A percentile compares a stretch with the other conserved stretches of the same genome.
phyloP scores from a whole-genome alignment of 2,797 vertebrate genomes.

The Fistularia tabacaria region DNA sequence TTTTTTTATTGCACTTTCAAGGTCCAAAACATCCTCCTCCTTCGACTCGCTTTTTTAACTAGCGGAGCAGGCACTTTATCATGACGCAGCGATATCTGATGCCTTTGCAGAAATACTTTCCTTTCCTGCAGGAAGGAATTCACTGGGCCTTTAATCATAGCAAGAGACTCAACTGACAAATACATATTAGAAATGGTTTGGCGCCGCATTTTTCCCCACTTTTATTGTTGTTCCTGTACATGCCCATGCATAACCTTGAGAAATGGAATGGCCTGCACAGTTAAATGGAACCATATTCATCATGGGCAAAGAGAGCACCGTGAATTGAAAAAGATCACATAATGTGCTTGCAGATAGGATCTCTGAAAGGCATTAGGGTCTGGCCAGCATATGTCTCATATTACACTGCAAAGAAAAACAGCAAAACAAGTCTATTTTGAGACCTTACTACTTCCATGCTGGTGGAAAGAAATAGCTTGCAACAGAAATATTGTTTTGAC shows the following conservation, averaged over 20 bases:
- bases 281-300: constrained; percentile 74
- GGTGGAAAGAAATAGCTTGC: constrained; percentile 34
- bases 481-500: constrained; percentile 57
- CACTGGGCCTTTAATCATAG: constrained; percentile 73
- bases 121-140: constrained; percentile 70
- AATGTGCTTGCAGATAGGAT: constrained; percentile 71
- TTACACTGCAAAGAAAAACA: constrained; percentile 51
- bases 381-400: constrained; percentile 63
- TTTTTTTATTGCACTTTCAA: constrained; percentile 65
- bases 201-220: constrained; percentile 58
- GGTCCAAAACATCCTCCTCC: constrained; percentile 68
- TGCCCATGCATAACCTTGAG: constrained; percentile 72
- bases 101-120: constrained; percentile 77
- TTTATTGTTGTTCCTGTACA: constrained; percentile 70
- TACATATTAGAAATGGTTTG: constrained; percentile 69
- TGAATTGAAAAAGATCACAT: constrained; percentile 70
- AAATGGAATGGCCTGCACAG: constrained; percentile 55
- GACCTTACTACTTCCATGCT: constrained; percentile 36
- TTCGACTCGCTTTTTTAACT: constrained; percentile 60
- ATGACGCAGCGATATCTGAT: constrained; percentile 75
- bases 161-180: constrained; percentile 72
- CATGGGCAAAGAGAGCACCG: constrained; percentile 58
- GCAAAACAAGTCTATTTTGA: constrained; percentile 48
- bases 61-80: constrained; percentile 67
- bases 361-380: constrained; percentile 69